A percentile compares a stretch with the other conserved stretches of the same genome.
phyloP scores from a whole-genome alignment of 2,113 vertebrate genomes.

The Riparia riparia region DNA sequence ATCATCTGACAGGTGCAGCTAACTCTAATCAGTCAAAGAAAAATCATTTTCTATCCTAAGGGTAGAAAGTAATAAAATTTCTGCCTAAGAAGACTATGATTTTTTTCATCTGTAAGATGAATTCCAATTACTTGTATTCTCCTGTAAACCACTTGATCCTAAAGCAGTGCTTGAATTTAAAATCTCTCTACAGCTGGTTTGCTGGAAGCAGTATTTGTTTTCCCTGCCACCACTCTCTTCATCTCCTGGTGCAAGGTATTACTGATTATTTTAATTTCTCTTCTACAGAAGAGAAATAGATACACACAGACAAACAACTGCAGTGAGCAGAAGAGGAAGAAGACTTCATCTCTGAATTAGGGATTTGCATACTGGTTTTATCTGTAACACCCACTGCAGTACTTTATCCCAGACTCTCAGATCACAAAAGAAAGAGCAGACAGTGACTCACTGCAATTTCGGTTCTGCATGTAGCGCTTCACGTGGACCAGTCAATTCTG shows the following conservation, averaged over 20 bases:
- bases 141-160: not conserved
- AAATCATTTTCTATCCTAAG: not conserved
- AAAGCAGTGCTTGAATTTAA: not conserved
- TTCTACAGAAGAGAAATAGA: not conserved
- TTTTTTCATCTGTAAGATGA: not conserved
- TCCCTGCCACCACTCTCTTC: not conserved
- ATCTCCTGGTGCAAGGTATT: not conserved
- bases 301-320: slow-evolving; percentile 18
- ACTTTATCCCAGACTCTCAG: slow-evolving; percentile 51
- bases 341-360: not conserved
- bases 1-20: not conserved
- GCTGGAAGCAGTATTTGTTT: not conserved
- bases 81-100: not conserved
- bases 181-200: not conserved
- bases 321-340: not conserved
- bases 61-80: not conserved
- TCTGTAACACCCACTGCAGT: slow-evolving; percentile 54
- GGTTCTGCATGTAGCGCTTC: not conserved
- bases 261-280: slow-evolving; percentile 3
- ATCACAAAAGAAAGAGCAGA: slow-evolving; percentile 58
- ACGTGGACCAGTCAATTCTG: slow-evolving; percentile 36
- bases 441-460: slow-evolving; percentile 49
- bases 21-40: not conserved
- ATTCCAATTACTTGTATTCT: not conserved
- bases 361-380: slow-evolving; percentile 56